phyloP scores from a whole-genome alignment of 1,140 invertebrate genomes.

The Reticulitermes speratus region DNA sequence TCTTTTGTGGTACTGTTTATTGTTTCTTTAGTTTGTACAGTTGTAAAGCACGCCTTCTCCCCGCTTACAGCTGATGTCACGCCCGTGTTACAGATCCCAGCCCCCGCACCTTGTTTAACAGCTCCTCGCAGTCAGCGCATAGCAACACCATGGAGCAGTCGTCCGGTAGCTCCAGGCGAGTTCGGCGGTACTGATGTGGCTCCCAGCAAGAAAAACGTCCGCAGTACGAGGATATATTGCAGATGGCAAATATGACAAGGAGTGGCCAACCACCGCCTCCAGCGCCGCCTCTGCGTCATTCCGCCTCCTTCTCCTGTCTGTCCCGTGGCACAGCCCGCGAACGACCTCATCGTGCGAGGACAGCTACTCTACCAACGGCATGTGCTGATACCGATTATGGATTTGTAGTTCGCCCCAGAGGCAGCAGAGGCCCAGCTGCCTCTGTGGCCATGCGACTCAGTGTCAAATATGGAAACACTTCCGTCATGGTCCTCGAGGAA shows the following conservation, averaged over 20 bases:
- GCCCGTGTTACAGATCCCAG: slow-evolving; percentile 21
- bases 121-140: background rate
- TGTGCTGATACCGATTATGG: slow-evolving; percentile 41
- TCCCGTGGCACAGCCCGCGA: slow-evolving; percentile 46
- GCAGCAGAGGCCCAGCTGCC: background rate
- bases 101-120: background rate
- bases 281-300: slow-evolving; percentile 50
- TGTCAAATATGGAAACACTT: slow-evolving; percentile 20
- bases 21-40: no score
- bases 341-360: slow-evolving; percentile 48
- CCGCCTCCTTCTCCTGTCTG: slow-evolving; percentile 55
- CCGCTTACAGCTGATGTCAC: slow-evolving; percentile 10
- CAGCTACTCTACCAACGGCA: slow-evolving; percentile 49
- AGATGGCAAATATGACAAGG: slow-evolving; percentile 12
- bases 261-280: slow-evolving; percentile 12
- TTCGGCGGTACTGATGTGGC: background rate
- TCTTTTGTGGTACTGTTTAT: no score
- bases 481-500: slow-evolving; percentile 38
- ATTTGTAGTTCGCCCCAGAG: slow-evolving; percentile 37
- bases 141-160: background rate
- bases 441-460: slow-evolving; percentile 23
- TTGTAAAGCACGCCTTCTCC: background rate
- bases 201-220: background rate
- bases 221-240: background rate
- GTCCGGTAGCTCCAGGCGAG: background rate